Base-by-base conservation (phyloP, 2,113 vertebrate genomes). In the Pollachius pollachius region DNA sequence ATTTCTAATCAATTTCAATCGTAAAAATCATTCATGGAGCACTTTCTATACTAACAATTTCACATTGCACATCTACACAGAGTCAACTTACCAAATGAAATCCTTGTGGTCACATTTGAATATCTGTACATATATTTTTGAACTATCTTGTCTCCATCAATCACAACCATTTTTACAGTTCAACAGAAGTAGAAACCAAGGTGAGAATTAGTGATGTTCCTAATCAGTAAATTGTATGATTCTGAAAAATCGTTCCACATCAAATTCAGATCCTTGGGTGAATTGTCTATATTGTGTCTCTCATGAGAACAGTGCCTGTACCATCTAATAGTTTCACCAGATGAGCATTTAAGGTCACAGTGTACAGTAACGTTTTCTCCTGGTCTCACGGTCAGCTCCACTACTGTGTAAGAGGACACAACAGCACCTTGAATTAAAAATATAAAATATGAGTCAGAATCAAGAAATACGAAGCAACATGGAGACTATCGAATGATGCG, bases 141-240 rank as follows among this genome's bases (percentile, higher is more conserved):
- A 23, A 12, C 0, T 15, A 0, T 8, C 21, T 68, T 0, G 17
- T 25, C 0, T 0, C 41, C 0, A 2, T 61, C 21, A 0, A n/a
- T 0, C 63, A 80, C 52, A 13, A 1, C 56, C 0, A 0, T 0
- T 4, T 30, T 0, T 21, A 54, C 5, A 64, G 54, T 78, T 73
- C 80, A 84, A 79, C 84, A 88, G 72, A 69, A 81, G 71, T 83
- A 86, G 57, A 81, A 54, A 0, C 84, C 80, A 27, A 70, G 69
- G 52, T 83, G 76, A 19, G 71, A 68, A 9, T 68, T 16, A 64
- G 69, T 72, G 73, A 68, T 15, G n/a, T 81, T 82, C 25, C 8
- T 6, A 17, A 87, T 87, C 16, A 68, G 3, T 27, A 87, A 62
- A 68, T 78, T 70, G 0, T 56, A 58, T n/a, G 15, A 3, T 17